Conservation (phyloP, 2,888 invertebrate genomes). For the Parthenolecanium corni region DNA sequence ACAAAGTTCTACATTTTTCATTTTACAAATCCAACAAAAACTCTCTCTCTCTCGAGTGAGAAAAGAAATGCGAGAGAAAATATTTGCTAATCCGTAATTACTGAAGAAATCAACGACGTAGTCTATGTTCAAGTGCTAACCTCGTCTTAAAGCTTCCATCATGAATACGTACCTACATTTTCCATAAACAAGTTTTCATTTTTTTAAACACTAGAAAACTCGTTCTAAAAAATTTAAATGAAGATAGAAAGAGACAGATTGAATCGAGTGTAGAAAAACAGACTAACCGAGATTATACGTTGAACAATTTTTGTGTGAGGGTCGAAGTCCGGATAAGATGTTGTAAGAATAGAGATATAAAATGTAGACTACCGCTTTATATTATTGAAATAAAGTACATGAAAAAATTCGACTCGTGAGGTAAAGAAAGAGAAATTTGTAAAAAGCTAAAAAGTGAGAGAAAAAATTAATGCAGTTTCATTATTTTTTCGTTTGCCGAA, state of each 20-base stretch:
- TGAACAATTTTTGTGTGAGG: constrained; percentile 18
- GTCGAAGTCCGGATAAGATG: constrained; percentile 21
- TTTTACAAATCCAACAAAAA: too few species aligned
- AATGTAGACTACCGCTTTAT: constrained; percentile 21
- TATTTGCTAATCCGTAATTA: too few species aligned
- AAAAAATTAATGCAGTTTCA: constrained; percentile 24
- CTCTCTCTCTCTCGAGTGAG: too few species aligned
- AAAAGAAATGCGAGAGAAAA: too few species aligned
- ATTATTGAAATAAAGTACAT: constrained; percentile 20
- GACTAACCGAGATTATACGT: constrained; percentile 13
- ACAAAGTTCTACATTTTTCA: too few species aligned
- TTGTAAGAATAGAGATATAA: constrained; percentile 19
- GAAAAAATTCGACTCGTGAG: not conserved
- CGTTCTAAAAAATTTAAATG: constrained; percentile 3
- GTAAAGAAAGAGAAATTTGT: constrained; percentile 6
- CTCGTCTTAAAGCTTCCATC: too few species aligned
- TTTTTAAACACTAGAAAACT: constrained; percentile 10
- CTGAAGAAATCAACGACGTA: too few species aligned
- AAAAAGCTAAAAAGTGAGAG: not conserved
- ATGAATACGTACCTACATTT: too few species aligned
- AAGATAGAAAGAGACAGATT: not conserved
- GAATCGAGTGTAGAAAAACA: not conserved
- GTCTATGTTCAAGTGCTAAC: too few species aligned
- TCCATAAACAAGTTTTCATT: not conserved
- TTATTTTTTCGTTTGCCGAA: constrained; percentile 26